Percentiles rank a stretch among this genome's conserved stretches.
Conservation (phyloP, 1,140 invertebrate genomes). For the Telenomus remus region DNA sequence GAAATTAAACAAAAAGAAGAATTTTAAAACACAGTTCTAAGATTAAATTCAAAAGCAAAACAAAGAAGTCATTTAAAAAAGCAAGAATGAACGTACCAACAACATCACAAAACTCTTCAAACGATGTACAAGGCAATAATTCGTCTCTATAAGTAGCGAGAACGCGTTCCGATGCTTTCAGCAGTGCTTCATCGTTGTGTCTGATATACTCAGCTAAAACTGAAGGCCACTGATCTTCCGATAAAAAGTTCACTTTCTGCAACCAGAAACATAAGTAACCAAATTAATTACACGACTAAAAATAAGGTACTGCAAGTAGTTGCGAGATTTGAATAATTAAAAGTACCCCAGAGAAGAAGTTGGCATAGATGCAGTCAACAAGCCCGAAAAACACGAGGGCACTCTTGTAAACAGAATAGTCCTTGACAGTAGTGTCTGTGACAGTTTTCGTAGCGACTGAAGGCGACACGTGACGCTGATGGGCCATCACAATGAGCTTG, state of each 20-base stretch:
- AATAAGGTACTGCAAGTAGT: background rate
- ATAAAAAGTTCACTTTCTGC: conserved; percentile 84
- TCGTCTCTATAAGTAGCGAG: conserved; percentile 90
- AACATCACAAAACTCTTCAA: conserved; percentile 94
- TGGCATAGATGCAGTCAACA: conserved; percentile 84
- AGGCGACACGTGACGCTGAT: conserved; percentile 81
- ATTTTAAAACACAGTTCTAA: background rate
- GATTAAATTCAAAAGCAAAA: background rate
- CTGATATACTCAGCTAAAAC: conserved; percentile 94
- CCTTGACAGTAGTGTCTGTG: conserved; percentile 78
- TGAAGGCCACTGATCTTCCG: conserved; percentile 89
- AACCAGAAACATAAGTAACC: conserved; percentile 56
- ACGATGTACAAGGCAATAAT: conserved; percentile 90
- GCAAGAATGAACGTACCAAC: conserved; percentile 76
- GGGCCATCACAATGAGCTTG: conserved; percentile 86
- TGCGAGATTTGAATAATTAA: conserved; percentile 9
- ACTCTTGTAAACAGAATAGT: conserved; percentile 90
- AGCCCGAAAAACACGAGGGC: conserved; percentile 90
- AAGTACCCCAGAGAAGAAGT: conserved; percentile 77
- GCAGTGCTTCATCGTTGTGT: conserved; percentile 91
- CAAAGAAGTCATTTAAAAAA: conserved; percentile 2
- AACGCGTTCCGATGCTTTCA: conserved; percentile 90
- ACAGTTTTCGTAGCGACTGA: conserved; percentile 76
- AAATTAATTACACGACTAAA: background rate
- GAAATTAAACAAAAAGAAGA: conserved; percentile 63